Base-by-base conservation (phyloP, 2,888 invertebrate species). In the Anaspis maculata region DNA sequence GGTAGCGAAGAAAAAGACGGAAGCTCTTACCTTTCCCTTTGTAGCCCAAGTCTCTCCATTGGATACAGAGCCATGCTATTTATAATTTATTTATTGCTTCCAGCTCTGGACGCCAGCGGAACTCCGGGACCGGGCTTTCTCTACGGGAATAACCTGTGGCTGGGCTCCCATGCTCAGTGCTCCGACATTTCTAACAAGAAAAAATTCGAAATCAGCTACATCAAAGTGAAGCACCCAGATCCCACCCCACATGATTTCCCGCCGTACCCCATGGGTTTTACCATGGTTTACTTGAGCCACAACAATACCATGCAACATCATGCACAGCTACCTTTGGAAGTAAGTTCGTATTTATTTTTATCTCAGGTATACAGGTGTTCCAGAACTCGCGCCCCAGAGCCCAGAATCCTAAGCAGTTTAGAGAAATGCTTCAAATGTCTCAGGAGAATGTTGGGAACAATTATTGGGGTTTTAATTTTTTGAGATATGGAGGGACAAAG, bases 111-210 rank as follows among this genome's bases (percentile, higher is more conserved):
- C 52, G 66, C 74, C 3, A 76, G 74, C 31, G 77, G 76, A 7
- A 56, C 56, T 9, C 71, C 73, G 3, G 64, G 62, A 1, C 49
- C 71, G 0, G 74, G 74, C 2, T 76, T 76, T 48, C 50, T 73
- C 1, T 72, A 71, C 43, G 76, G 76, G 1, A 72, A 76, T 40
- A 77, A 74, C 54, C 70, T 68, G 30, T 77, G 77, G 77, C 45
- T 75, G 19, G 77, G 77, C 7, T 68, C 68, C 13, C 63, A 61
- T 23, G 59, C 59, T 22, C 70, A 72, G 10, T 77, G 77, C 46
- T 43, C 56, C 2, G 70, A 71, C 2, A 54, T 69, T 0, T 39
- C 42, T 0, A 60, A 63, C 26, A 50, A 34, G 1, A 44, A 34
- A 10, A 54, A 52, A 3, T 39, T 67, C 3, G 41, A 52, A 15